Evolutionary conservation across 2,888 invertebrate species (phyloP), one percentile per base, ranked within the genome.

Genomic region (Agrochola circellaris): DNA sequence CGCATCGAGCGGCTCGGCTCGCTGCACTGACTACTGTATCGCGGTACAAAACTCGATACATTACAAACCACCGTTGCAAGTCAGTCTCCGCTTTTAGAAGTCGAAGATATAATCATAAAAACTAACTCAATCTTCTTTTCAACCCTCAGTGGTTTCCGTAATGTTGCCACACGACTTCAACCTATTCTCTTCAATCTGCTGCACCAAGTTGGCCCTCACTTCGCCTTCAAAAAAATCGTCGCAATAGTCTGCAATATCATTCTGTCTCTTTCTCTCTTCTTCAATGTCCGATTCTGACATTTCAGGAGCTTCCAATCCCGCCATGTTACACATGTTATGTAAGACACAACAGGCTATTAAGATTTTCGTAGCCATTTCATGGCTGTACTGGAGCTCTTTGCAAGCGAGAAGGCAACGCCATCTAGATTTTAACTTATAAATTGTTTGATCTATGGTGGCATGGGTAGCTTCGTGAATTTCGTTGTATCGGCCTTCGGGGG

Each of bases 401-500:
- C 30, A 9, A 56, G 62, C 15, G 15, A 75, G 23, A 30, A 75
- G 75, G 20, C 75, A 75, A 6, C 75, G 75, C 75, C 75, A 75
- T 75, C 75, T 75, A 42, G 62, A 30, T 62, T 75, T 75, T 62
- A 75, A 54, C n/a, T 51, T 51, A 42, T 51, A 45, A n/a, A 75
- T 45, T 30, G 61, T 75, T 61, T 62, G 20, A 30, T 15, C 13
- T n/a, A 62, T 45, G 11, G 54, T 75, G 34, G 51, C 13, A 11
- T 54, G 9, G 13, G 54, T 6, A 30, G 51, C 7, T 62, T 17
- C 4, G 15, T 75, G 75, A 15, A 62, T 34, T n/a, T 51, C 34
- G 42, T 75, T 75, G 54, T 75, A 75, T 30, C 75, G 75, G n/a
- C 54, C n/a, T 62, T 75, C 75, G 2, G 75, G 75, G 3, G 75